Evolutionary conservation across 2,113 vertebrate genomes (phyloP), one percentile per base, ranked within the genome.

Genomic region (Chionis minor): DNA sequence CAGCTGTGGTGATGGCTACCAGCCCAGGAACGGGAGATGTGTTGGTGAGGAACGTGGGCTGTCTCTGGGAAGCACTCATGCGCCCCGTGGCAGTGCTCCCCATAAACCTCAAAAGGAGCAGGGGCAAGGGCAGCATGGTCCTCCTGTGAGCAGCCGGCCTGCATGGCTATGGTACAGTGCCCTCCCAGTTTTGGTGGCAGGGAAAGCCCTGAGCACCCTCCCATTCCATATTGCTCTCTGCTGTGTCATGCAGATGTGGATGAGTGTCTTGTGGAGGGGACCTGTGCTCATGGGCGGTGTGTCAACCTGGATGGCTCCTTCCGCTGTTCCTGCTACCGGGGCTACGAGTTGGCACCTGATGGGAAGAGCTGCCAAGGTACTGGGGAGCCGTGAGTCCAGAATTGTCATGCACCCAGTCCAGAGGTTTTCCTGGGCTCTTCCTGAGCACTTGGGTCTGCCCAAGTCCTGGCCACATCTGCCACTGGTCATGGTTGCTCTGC

Each of bases 301-400:
- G 44, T 98, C 97, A 99, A 99, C 97, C 94, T 99, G 95, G 98
- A 98, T 3, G 98, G 99, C 65, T 98, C 98, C 85, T 98, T 99
- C 92, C 97, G 89, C 90, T 99, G 99, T 88, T 98, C 89, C 90
- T 99, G 99, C 97, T 98, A 98, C 96, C 97, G 35, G 61, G 99
- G 99, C 93, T 99, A 98, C 3, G 92, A 98, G 94, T 94, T 85
- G 96, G 97, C 98, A 89, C 85, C 93, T 44, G 98, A 99, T 16
- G 78, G 96, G 92, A 98, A 98, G 96, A 97, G 96, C 90, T 99
- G 99, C 92, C 97, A 98, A 98, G 99, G 99, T 99, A 98, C 55
- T 0, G 2, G 45, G 44, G 58, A 66, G 26, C n/a, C 1, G 0
- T 44, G 32, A 45, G 35, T 58, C 33, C 61, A 59, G 49, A 74